These are phyloP conservation scores for Cylindroiulus punctatus DNA, from an alignment of 2,888 invertebrate species.

Conservation along the genomic window DNA sequence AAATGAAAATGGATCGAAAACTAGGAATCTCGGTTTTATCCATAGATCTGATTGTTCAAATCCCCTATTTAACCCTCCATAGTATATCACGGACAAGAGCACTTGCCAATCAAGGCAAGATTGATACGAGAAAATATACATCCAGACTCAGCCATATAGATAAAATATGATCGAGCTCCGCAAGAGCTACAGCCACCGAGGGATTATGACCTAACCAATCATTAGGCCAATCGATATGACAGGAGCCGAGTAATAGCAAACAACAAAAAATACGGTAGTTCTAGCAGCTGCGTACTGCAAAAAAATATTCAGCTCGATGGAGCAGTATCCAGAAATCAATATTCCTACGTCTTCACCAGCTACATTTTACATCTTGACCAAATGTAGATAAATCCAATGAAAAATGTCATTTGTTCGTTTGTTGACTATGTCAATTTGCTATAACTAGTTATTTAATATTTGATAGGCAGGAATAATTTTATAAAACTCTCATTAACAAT, in stretches of 20 bases:
- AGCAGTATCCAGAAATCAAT: background rate
- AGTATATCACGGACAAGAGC: conserved; percentile 43
- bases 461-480: too few species aligned
- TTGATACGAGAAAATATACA: conserved; percentile 28
- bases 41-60: conserved; percentile 40
- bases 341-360: background rate
- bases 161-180: conserved; percentile 36
- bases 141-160: conserved; percentile 35
- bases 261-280: conserved; percentile 11
- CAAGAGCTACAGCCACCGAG: conserved; percentile 8
- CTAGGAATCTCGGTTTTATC: conserved; percentile 29
- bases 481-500: too few species aligned
- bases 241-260: conserved; percentile 14
- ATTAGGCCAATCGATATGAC: conserved; percentile 45
- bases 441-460: too few species aligned
- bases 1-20: conserved; percentile 47
- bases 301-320: background rate
- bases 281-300: background rate
- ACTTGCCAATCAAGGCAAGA: conserved; percentile 43
- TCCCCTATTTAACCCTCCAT: conserved; percentile 43
- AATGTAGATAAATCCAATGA: background rate
- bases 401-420: background rate
- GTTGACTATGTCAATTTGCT: too few species aligned
- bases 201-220: conserved; percentile 43
- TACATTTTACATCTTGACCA: background rate